Percentiles rank a stretch among this genome's conserved stretches.
These are phyloP conservation scores for Calameuta filiformis DNA, from an alignment of 2,888 invertebrate genomes.

Conservation along the genomic window DNA sequence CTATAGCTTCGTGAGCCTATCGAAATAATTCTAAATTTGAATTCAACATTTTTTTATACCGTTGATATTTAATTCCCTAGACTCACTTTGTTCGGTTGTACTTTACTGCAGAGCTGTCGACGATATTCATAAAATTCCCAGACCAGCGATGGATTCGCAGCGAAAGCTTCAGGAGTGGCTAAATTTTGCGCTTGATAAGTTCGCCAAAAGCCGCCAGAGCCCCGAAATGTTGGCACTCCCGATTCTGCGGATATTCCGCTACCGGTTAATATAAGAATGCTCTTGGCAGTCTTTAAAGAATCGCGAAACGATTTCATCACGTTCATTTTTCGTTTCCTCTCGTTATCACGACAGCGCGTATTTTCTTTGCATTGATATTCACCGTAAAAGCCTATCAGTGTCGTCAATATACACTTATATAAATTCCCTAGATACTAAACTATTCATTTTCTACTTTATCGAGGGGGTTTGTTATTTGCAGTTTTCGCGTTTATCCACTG, in stretches of 20 bases:
- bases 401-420: too few relatives aligned
- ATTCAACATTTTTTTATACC: conserved; percentile 15
- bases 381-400: too few relatives aligned
- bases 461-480: too few relatives aligned
- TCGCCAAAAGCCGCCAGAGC: conserved; percentile 85
- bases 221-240: conserved; percentile 88
- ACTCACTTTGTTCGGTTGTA: conserved; percentile 76
- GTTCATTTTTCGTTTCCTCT: conserved; percentile 15
- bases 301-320: conserved; percentile 69
- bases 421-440: too few relatives aligned
- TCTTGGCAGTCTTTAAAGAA: conserved; percentile 71
- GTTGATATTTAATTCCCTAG: conserved; percentile 12
- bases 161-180: conserved; percentile 80
- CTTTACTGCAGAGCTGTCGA: conserved; percentile 79
- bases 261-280: conserved; percentile 79
- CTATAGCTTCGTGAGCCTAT: conserved; percentile 78
- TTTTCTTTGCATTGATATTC: too few relatives aligned
- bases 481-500: too few relatives aligned
- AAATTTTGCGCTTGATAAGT: conserved; percentile 76
- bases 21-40: conserved; percentile 30
- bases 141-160: conserved; percentile 79
- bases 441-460: too few relatives aligned
- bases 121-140: conserved; percentile 94
- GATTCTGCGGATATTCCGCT: conserved; percentile 87
- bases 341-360: too few relatives aligned